These are phyloP conservation scores for Muscicapa adusta DNA, from an alignment of 2,113 vertebrate species.

Conservation along the genomic window DNA sequence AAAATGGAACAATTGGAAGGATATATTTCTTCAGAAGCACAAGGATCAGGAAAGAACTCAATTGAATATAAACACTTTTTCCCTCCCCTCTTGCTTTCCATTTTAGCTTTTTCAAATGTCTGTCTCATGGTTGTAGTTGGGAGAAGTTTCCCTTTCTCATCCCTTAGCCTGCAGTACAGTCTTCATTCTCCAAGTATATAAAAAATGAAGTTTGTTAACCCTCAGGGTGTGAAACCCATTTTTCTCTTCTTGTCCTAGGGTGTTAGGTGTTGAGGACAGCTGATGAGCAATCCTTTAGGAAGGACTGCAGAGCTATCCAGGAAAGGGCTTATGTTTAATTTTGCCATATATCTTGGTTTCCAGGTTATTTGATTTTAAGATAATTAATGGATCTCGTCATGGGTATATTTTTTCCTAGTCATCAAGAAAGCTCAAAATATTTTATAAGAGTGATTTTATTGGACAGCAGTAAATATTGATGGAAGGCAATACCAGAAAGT, in stretches of 20 bases:
- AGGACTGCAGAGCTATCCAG: neutral
- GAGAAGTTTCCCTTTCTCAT: neutral
- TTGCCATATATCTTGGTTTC: neutral
- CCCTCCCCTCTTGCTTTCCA: neutral
- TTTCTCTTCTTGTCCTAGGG: neutral
- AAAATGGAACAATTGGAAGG: conserved; percentile 50
- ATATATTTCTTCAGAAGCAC: conserved; percentile 47
- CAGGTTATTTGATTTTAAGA: conserved; percentile 43
- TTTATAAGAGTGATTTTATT: conserved; percentile 29
- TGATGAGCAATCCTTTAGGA: neutral
- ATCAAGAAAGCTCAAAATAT: conserved; percentile 43
- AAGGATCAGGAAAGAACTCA: conserved; percentile 15
- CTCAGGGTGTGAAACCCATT: conserved; percentile 17
- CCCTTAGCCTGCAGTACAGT: neutral
- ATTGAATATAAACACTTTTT: neutral
- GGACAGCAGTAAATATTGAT: conserved; percentile 1
- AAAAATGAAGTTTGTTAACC: conserved; percentile 44
- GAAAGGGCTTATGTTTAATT: conserved; percentile 23
- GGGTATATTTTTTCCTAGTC: conserved; percentile 17
- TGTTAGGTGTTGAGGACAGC: neutral
- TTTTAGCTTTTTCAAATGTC: conserved; percentile 8
- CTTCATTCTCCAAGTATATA: neutral
- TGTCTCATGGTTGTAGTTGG: neutral
- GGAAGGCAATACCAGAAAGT: neutral
- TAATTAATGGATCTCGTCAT: conserved; percentile 27